A percentile compares a stretch with the other conserved stretches of the same genome.
Evolutionary conservation across 2,113 vertebrate species (phyloP).

Genomic region (Nothocercus julius): DNA sequence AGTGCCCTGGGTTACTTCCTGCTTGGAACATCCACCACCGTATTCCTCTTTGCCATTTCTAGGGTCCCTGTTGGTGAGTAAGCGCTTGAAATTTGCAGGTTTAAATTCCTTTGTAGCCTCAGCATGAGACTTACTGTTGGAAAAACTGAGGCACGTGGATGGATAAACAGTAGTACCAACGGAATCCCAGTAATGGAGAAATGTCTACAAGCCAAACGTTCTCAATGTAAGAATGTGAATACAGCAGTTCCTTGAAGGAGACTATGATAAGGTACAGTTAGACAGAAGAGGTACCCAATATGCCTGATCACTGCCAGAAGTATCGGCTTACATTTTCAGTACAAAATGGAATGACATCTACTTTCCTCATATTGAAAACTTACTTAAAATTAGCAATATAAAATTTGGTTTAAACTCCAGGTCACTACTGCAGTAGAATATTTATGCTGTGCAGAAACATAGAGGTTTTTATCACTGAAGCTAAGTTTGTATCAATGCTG

Average conservation of each 20-base stretch:
- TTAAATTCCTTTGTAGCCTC: background rate
- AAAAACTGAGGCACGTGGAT: background rate
- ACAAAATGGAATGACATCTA: background rate
- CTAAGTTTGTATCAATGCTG: background rate
- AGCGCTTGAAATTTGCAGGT: background rate
- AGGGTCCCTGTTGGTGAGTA: slow-evolving; percentile 91
- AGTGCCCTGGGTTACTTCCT: slow-evolving; percentile 90
- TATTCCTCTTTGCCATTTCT: slow-evolving; percentile 88
- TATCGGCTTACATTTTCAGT: background rate
- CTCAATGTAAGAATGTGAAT: background rate
- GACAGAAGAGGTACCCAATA: background rate
- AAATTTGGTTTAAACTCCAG: background rate
- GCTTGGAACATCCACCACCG: slow-evolving; percentile 86
- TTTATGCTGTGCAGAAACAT: background rate
- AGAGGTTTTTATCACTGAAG: background rate
- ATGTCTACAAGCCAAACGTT: background rate
- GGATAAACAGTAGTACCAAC: background rate
- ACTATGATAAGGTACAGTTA: background rate
- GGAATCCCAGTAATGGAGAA: background rate
- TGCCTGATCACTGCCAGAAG: background rate
- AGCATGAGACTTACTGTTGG: background rate
- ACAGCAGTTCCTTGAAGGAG: background rate
- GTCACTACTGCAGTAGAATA: background rate
- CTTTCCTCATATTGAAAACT: background rate
- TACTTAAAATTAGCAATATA: background rate